A percentile compares a stretch with the other conserved stretches of the same genome.
phyloP scores from a whole-genome alignment of 2,113 vertebrate species.

The Corythaixoides concolor region DNA sequence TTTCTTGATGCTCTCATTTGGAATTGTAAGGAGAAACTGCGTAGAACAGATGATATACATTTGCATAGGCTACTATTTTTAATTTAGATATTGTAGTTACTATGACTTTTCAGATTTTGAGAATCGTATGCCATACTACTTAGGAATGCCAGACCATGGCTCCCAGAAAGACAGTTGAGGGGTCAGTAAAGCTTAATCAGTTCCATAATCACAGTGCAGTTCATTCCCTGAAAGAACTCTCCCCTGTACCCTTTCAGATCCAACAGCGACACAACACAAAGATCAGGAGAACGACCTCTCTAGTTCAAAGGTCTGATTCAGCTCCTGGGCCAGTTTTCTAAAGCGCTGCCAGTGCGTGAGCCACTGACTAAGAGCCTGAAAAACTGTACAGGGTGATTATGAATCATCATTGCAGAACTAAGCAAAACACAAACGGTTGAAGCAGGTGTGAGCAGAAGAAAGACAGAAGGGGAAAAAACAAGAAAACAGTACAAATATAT shows the following conservation, averaged over 20 bases:
- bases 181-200: not conserved
- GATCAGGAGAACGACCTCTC: not conserved
- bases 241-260: not conserved
- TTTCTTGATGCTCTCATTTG: not conserved
- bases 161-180: not conserved
- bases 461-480: not conserved
- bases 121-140: not conserved
- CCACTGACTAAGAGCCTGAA: not conserved
- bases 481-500: not conserved
- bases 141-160: not conserved
- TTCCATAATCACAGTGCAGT: not conserved
- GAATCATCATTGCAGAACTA: slow-evolving; percentile 5
- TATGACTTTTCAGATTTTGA: not conserved
- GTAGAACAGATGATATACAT: not conserved
- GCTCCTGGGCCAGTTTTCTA: not conserved
- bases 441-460: not conserved
- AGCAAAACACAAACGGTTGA: slow-evolving; percentile 6
- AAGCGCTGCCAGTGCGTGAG: not conserved
- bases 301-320: not conserved
- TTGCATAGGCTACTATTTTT: not conserved
- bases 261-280: not conserved
- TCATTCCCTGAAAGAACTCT: not conserved
- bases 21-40: not conserved
- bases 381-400: not conserved
- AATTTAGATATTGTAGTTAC: not conserved